Base-by-base conservation (phyloP, 2,797 vertebrate species). In the Tragelaphus oryx region DNA sequence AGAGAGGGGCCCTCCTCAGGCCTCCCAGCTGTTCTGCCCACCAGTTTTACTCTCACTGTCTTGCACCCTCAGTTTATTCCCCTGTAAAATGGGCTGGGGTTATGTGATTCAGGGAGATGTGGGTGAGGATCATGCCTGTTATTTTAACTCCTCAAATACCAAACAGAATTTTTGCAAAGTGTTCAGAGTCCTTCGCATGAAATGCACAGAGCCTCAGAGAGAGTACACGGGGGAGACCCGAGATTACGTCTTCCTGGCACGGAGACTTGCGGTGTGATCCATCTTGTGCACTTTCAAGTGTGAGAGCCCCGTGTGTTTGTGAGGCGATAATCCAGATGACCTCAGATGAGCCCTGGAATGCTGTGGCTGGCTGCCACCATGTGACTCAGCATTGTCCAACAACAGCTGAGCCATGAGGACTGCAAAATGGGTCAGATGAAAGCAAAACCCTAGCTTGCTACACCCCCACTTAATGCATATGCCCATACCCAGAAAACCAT, bases 341-440 rank as follows among this genome's bases (percentile, higher is more conserved):
- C 92, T 89, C 24, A 18, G 62, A 78, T 12, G 82, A 86, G 48
- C 86, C 87, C 90, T 83, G 90, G 50, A 68, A 91, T n/a, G 12
- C 65, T 26, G 33, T n/a, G 41, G 80, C 88, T 4, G 24, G 50
- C 93, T 91, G 92, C 93, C 95, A 59, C 82, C 0, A 0, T 9
- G 1, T 96, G 95, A 95, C 88, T 96, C 94, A 89, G 94, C 41
- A 4, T 37, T 30, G 1, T 48, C 54, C 84, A 62, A 9, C 6
- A 0, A 4, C 11, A 18, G 76, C 94, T 71, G 89, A 94, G 94
- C 88, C 62, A 5, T 50, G 87, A 55, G 50, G 92, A 76, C 86
- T 85, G 65, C 82, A 92, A 60, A 95, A 50, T 46, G 81, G 89
- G 82, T 60, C 89, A 95, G 80, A 85, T 28, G 71, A 81, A 83